These are phyloP conservation scores for Drosophila bocki DNA, from an alignment of 1,140 invertebrate species.

Conservation along the genomic window DNA sequence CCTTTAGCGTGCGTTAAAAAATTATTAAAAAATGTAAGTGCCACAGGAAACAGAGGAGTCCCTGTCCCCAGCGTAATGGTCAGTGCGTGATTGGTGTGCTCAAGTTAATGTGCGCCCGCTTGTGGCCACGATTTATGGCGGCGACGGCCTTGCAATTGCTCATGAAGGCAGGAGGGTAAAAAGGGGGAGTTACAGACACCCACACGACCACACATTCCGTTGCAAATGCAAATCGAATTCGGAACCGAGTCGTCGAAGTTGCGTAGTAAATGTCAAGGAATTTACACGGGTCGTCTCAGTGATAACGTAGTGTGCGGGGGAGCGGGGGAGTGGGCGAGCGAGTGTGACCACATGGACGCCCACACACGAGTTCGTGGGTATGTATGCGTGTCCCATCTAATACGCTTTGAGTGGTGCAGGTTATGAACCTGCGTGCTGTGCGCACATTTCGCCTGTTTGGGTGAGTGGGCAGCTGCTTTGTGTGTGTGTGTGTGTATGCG, in stretches of 20 bases:
- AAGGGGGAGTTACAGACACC: conserved; percentile 4
- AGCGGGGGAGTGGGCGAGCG: conserved; percentile 4
- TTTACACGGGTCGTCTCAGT: conserved; percentile 69
- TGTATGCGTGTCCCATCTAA: conserved; percentile 66
- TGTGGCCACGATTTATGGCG: conserved; percentile 41
- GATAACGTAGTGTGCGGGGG: conserved; percentile 41
- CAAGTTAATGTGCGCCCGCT: conserved; percentile 25
- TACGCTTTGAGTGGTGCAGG: conserved; percentile 79
- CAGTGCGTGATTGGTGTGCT: conserved; percentile 53
- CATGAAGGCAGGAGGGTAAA: not conserved
- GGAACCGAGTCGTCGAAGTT: conserved; percentile 73
- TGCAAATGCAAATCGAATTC: conserved; percentile 76
- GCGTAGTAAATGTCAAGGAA: conserved; percentile 82
- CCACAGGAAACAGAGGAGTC: not conserved
- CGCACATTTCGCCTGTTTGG: conserved; percentile 71
- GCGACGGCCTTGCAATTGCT: conserved; percentile 48
- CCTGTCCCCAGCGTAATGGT: conserved; percentile 42
- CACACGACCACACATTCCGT: conserved; percentile 29
- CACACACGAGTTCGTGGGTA: conserved; percentile 14
- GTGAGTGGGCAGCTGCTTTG: conserved; percentile 36
- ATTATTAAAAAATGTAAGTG: conserved; percentile 55
- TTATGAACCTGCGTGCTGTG: conserved; percentile 82
- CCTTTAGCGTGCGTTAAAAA: conserved; percentile 38
- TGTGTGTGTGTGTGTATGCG: conserved; percentile 15
- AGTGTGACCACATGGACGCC: conserved; percentile 29